Conservation (phyloP, 2,888 invertebrate genomes). For the Leptinotarsa tumamoca region DNA sequence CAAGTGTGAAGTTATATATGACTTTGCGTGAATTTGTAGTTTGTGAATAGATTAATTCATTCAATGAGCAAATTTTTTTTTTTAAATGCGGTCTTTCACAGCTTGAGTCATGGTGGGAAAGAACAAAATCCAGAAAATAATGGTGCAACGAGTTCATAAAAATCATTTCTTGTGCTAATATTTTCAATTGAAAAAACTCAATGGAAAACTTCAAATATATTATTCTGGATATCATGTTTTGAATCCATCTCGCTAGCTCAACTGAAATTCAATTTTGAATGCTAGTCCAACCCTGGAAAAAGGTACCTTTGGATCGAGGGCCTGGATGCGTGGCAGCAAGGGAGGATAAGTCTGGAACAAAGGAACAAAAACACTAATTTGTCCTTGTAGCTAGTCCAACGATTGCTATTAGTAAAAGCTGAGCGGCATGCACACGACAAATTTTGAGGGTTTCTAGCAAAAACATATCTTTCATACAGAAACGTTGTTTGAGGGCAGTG, state of each 20-base stretch:
- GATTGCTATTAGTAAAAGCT: conserved; percentile 54
- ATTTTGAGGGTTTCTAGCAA: conserved; percentile 36
- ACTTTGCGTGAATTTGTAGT: too few relatives aligned
- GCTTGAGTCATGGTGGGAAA: too few relatives aligned
- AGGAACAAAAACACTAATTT: conserved; percentile 64
- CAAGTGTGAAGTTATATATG: too few relatives aligned
- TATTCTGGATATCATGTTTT: neutral
- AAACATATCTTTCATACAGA: conserved; percentile 28
- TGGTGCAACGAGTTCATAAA: too few relatives aligned
- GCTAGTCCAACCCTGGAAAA: conserved; percentile 36
- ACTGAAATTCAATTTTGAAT: neutral
- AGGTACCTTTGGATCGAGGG: conserved; percentile 64
- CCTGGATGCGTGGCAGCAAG: conserved; percentile 65
- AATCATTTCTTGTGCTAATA: too few relatives aligned
- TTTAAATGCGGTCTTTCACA: too few relatives aligned
- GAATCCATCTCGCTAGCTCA: neutral
- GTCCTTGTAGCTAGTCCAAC: conserved; percentile 57
- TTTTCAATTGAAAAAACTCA: too few relatives aligned
- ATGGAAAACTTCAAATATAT: too few relatives aligned
- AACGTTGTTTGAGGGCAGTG: conserved; percentile 17
- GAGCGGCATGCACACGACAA: conserved; percentile 54
- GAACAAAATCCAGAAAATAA: too few relatives aligned
- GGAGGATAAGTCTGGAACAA: conserved; percentile 66
- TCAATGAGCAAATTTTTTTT: too few relatives aligned
- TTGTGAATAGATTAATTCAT: too few relatives aligned